Evolutionary conservation across 64 coral and sea anemone genomes (phyloP), one percentile per base, ranked within the genome.

Genomic region (Trachythela sp.): DNA sequence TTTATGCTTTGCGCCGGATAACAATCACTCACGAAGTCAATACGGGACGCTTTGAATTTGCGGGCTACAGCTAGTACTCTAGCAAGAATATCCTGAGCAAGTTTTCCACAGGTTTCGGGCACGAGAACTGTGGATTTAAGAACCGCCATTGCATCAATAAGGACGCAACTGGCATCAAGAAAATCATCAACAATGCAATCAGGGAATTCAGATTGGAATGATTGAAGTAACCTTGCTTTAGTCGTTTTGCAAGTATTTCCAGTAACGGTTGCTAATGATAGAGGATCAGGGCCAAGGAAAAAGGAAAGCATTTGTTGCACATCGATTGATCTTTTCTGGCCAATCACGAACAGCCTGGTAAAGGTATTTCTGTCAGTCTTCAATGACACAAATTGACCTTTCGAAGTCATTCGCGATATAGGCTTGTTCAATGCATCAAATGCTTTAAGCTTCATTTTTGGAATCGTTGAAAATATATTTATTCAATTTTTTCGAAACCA

Each of bases 391-490:
- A 77, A 6, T 29, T 77, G 71, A 77, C 71, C 36, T 39, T 77
- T 77, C 9, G 71, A 77, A 13, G 71, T 77, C 71, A 39, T 77
- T 77, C 32, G 71, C 1, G 71, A 77, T 77, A 18, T n/a, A 77
- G 32, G 71, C 31, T 34, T 77, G 13, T 77, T 77, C 71, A 77
- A 77, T 35, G 71, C 36, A 10, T 39, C 71, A 77, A 77, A 77
- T 77, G 71, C 30, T 77, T 77, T 77, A 77, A 77, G 71, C 71
- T 77, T 77, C 71, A 77, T 77, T 77, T 77, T 77, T 27, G 71
- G 13, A 77, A 77, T 77, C 71, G 13, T 77, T 32, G 24, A 77
- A 77, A 77, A 77, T 77, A 77, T 39, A 77, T 77, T n/a, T 17
- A 33, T 10, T 3, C 71, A 77, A 77, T 77, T 77, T 77, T 2